Evolutionary conservation across 2,888 invertebrate species (phyloP), one percentile per base, ranked within the genome.

Genomic region (Coecobrya sp.): DNA sequence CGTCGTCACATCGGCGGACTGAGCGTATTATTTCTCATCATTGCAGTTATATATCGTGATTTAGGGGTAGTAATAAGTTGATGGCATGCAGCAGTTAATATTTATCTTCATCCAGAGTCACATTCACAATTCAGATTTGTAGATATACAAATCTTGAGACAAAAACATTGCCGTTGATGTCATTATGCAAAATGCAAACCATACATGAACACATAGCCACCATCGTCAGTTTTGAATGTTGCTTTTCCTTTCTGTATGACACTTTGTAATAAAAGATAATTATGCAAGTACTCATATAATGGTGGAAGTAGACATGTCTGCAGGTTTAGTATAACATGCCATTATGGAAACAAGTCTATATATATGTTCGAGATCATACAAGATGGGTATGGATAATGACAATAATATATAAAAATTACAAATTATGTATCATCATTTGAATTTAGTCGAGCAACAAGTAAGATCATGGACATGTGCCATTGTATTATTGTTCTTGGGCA

Each of bases 401-500:
- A 13, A 49, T 1, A 49, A 7, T 49, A 49, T 49, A 13, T 11
- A 49, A 3, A n/a, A 49, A 59, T 19, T 19, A 19, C 22, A 59
- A 19, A 19, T n/a, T n/a, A n/a, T n/a, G n/a, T 59, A 59, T n/a
- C 59, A 59, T 59, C 36, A 49, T 59, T 59, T 59, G 19, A 5
- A n/a, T 4, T 59, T 22, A 59, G 59, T 59, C 19, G 59, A 22
- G 36, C 36, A 36, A 59, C 59, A 19, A 59, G 59, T 19, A 59
- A 59, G 59, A 59, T 59, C 59, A 59, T 22, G 59, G 59, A 59
- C 59, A 59, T 59, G 59, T 59, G 59, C 59, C 22, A 19, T 49
- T 49, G 1, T 13, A 10, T 7, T 49, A 1, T 13, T 49, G n/a
- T n/a, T n/a, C n/a, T 13, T 49, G 36, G 36, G 7, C 11, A 11